These are phyloP conservation scores for Sakesphorus luctuosus DNA, from an alignment of 2,113 vertebrate species.

Conservation along the genomic window DNA sequence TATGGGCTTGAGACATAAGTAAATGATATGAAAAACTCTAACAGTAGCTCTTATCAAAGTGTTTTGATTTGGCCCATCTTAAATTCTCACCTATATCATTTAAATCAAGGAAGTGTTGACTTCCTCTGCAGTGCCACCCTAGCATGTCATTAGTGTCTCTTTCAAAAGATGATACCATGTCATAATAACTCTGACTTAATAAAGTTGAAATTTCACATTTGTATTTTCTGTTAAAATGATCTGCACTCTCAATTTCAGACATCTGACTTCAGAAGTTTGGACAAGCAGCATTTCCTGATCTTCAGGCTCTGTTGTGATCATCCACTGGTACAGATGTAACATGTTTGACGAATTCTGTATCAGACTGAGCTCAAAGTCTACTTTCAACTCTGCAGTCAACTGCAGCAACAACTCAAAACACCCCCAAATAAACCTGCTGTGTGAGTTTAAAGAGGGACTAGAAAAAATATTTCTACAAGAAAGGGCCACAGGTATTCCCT, in stretches of 20 bases:
- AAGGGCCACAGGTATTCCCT: neutral
- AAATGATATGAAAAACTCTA: neutral
- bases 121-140: neutral
- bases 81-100: neutral
- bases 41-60: neutral
- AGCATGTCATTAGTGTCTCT: fast-evolving
- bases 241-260: neutral
- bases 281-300: neutral
- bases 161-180: neutral
- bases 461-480: neutral
- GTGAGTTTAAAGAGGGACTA: neutral
- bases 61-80: neutral
- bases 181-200: neutral
- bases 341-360: neutral
- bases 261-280: neutral
- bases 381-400: neutral
- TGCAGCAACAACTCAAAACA: neutral
- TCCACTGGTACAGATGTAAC: neutral
- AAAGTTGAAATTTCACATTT: neutral
- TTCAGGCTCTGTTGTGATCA: neutral
- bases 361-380: neutral
- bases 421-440: neutral
- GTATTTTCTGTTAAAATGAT: neutral
- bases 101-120: neutral
- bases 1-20: neutral